Evolutionary conservation across 2,888 invertebrate genomes (phyloP).

Genomic region (Meteorus cinctellus): DNA sequence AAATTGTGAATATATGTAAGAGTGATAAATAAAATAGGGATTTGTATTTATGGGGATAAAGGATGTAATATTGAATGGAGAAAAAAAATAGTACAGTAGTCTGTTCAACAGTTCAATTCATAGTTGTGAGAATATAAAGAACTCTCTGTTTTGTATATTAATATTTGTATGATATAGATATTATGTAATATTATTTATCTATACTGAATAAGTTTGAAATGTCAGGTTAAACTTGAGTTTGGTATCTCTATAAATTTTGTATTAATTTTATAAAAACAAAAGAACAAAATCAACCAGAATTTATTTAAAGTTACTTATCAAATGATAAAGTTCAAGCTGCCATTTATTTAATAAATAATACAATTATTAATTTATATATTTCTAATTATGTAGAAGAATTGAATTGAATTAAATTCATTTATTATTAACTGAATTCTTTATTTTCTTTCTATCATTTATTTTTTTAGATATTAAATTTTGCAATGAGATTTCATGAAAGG

Average conservation of each 20-base stretch:
- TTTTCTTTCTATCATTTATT: not conserved
- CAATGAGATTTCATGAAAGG: constrained; percentile 47
- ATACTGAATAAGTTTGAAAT: not conserved
- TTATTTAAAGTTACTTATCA: too few species aligned
- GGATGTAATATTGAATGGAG: too few species aligned
- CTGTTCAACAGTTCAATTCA: constrained; percentile 3
- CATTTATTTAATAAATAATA: too few species aligned
- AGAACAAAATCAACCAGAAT: too few species aligned
- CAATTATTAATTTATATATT: too few species aligned
- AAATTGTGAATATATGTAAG: not conserved
- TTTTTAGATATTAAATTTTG: not conserved
- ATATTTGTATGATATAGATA: not conserved
- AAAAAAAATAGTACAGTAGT: constrained; percentile 2
- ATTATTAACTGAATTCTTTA: not conserved
- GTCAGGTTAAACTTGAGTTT: not conserved
- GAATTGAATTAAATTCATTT: too few species aligned
- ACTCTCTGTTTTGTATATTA: not conserved
- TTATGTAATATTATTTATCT: not conserved
- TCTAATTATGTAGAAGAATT: too few species aligned
- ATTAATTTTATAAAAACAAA: not conserved
- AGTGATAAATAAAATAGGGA: too few species aligned
- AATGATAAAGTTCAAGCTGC: too few species aligned
- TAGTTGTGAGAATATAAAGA: constrained; percentile 1
- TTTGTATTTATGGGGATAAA: too few species aligned
- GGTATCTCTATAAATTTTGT: not conserved